Conservation (phyloP, 2,113 vertebrate species). For the Aegithalos caudatus region DNA sequence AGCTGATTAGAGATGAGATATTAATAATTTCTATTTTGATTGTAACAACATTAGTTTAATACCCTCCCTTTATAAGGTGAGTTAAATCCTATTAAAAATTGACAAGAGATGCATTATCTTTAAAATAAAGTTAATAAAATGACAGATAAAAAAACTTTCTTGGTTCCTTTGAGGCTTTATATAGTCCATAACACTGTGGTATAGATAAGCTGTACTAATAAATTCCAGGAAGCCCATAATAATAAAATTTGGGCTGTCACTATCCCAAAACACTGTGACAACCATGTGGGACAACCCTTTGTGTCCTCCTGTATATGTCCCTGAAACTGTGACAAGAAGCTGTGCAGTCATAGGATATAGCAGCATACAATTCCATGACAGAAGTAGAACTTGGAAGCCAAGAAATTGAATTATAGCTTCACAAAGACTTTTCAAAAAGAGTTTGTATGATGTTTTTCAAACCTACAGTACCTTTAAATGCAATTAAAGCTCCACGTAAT, state of each 20-base stretch:
- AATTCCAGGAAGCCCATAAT: not conserved
- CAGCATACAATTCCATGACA: not conserved
- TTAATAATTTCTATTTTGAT: not conserved
- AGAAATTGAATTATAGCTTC: not conserved
- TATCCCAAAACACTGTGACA: not conserved
- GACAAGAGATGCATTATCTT: not conserved
- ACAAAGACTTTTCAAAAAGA: not conserved
- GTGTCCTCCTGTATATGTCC: not conserved
- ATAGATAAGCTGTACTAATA: not conserved
- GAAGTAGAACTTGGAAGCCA: not conserved
- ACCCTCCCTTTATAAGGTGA: not conserved
- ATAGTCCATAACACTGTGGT: not conserved
- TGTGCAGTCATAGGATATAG: not conserved
- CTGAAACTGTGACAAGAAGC: not conserved
- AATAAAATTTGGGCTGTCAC: not conserved
- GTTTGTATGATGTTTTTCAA: not conserved
- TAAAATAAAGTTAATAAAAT: not conserved
- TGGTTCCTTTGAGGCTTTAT: not conserved
- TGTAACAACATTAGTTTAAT: not conserved
- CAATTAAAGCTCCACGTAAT: not conserved
- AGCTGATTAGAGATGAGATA: not conserved
- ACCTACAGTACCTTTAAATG: not conserved
- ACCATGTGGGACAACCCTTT: accelerated
- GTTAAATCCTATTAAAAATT: not conserved
- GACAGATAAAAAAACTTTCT: not conserved